These are phyloP conservation scores for Chiloscyllium plagiosum DNA, from an alignment of 2,113 vertebrate genomes.

Conservation along the genomic window DNA sequence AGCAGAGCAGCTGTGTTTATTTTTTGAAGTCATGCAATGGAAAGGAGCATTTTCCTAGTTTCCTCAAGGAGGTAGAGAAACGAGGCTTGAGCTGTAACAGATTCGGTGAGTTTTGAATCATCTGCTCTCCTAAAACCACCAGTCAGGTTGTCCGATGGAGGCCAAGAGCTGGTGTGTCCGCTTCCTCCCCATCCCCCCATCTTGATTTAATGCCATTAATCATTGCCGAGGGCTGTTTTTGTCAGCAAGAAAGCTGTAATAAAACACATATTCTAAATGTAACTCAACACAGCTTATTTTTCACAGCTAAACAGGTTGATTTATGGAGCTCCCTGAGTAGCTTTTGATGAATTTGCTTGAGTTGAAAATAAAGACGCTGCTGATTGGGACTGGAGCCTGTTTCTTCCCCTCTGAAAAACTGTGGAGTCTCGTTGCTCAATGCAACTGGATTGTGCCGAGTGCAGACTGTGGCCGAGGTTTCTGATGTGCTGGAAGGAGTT, in stretches of 20 bases:
- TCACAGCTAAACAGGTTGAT: slow-evolving; percentile 50
- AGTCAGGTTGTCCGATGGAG: slow-evolving; percentile 48
- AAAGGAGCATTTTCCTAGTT: slow-evolving; percentile 8
- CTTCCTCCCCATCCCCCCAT: slow-evolving; percentile 39
- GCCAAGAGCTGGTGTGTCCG: slow-evolving; percentile 45
- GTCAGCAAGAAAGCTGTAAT: slow-evolving; percentile 50
- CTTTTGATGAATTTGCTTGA: slow-evolving; percentile 39
- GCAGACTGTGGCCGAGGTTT: slow-evolving; percentile 19
- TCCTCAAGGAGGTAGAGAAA: slow-evolving; percentile 8
- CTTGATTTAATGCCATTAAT: slow-evolving; percentile 54
- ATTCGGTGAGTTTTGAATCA: not conserved
- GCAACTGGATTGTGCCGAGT: not conserved
- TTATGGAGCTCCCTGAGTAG: slow-evolving; percentile 44
- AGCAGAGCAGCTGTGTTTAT: slow-evolving; percentile 8
- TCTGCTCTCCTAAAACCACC: not conserved
- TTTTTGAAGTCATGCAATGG: slow-evolving; percentile 19
- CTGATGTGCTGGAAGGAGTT: slow-evolving; percentile 20
- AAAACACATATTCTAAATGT: slow-evolving; percentile 51
- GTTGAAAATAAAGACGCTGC: slow-evolving; percentile 19
- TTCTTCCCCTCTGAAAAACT: not conserved
- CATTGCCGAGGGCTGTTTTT: slow-evolving; percentile 45
- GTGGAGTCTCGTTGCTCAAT: not conserved
- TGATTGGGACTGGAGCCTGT: slow-evolving; percentile 29
- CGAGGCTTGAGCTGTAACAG: not conserved
- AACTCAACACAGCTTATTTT: slow-evolving; percentile 52